These are phyloP conservation scores for Megaceryle alcyon DNA, from an alignment of 2,797 vertebrate genomes.

Conservation along the genomic window DNA sequence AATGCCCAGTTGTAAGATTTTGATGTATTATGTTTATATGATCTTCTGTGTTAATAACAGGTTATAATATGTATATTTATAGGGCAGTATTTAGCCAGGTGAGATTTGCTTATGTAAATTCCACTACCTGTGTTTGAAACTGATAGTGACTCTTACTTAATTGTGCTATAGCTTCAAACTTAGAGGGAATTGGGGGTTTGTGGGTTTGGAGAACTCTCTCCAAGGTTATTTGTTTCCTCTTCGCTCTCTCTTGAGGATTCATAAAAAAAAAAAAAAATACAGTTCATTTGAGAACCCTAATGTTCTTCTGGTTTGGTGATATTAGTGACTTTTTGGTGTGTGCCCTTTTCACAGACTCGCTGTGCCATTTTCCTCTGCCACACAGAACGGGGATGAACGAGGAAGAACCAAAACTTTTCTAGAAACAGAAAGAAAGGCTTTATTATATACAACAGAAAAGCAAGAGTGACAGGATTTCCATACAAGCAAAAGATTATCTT, in stretches of 20 bases:
- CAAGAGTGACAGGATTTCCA: constrained; percentile 69
- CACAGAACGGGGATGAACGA: constrained; percentile 2
- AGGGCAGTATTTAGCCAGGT: neutral
- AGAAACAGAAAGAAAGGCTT: constrained; percentile 15
- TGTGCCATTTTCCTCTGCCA: neutral
- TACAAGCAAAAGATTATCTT: constrained; percentile 61
- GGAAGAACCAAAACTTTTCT: constrained; percentile 44
- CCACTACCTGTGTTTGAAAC: constrained; percentile 17
- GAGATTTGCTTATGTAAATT: constrained; percentile 32
- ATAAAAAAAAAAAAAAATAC: neutral
- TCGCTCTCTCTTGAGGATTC: neutral
- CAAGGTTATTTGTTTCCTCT: neutral
- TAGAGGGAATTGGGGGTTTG: neutral
- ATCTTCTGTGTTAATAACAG: constrained; percentile 6
- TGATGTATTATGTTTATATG: neutral
- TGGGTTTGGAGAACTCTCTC: neutral
- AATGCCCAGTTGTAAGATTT: neutral
- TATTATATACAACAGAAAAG: constrained; percentile 50
- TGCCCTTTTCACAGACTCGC: neutral
- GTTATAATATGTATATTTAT: constrained; percentile 14
- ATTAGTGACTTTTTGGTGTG: neutral
- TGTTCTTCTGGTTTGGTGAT: neutral
- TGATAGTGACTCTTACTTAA: neutral
- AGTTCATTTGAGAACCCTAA: neutral
- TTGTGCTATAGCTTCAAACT: neutral